These are phyloP conservation scores for Cyprinodon diabolis DNA, from an alignment of 2,797 vertebrate genomes.

Conservation along the genomic window DNA sequence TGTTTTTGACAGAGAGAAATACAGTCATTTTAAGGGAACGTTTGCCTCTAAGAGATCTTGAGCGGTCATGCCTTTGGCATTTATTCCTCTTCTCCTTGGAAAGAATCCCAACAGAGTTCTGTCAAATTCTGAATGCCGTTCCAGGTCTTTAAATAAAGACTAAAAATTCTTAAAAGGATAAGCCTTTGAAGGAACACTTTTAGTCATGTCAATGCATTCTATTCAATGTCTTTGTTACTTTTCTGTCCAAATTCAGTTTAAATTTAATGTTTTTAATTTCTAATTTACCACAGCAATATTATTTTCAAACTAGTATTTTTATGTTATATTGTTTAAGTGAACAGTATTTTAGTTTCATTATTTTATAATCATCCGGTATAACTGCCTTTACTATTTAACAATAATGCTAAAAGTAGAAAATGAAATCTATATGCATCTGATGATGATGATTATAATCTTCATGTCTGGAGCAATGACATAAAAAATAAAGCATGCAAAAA, in stretches of 20 bases:
- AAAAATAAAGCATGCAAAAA: no score
- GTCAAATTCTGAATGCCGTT: slow-evolving; percentile 13
- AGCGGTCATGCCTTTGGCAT: not conserved
- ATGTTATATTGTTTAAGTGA: not conserved
- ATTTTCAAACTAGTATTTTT: not conserved
- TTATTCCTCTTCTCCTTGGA: slow-evolving; percentile 31
- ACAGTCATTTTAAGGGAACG: not conserved
- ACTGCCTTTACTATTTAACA: no score
- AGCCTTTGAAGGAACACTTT: not conserved
- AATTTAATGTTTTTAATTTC: no score
- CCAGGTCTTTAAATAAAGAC: slow-evolving; percentile 39
- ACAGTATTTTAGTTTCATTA: no score
- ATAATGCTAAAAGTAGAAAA: no score
- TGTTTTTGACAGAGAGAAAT: not conserved
- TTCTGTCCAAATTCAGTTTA: not conserved
- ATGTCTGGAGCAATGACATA: no score
- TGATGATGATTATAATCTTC: no score
- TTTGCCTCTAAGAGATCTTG: not conserved
- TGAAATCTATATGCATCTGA: no score
- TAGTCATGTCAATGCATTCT: no score
- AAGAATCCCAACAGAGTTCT: slow-evolving; percentile 37
- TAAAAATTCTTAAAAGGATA: slow-evolving; percentile 20
- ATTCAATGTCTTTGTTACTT: not conserved
- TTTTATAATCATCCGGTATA: no score
- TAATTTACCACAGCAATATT: not conserved